Evolutionary conservation across 2,888 invertebrate genomes (phyloP), one percentile per base, ranked within the genome.

Genomic region (Frankliniella fusca): DNA sequence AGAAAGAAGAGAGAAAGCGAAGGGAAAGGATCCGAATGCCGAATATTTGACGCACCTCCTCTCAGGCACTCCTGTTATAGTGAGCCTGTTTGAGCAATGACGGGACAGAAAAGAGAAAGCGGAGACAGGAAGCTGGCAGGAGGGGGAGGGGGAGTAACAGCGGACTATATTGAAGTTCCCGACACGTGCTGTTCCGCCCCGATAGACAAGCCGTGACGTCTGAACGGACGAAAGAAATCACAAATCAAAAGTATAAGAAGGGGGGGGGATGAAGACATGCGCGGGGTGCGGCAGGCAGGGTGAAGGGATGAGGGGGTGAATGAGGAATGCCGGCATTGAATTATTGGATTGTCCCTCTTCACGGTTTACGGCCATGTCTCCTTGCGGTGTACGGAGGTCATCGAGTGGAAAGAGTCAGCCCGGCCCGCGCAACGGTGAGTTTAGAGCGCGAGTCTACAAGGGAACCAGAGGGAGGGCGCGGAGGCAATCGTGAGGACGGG

Each of bases 141-240:
- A 38, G 3, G 38, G 54, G 20, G 10, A 20, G 20, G 54, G 54
- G 12, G 54, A 54, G 54, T 20, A 54, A 54, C 38, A 38, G 38
- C 70, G 12, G 70, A 23, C 70, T 76, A 76, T 76, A 76, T 76
- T 76, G 70, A 76, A 76, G 70, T 76, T 76, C 70, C 27, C 70
- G 70, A 76, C 70, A 76, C 70, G 70, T 76, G 70, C 70, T 76
- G 70, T 61, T 61, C 70, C 70, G 27, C 10, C 27, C 70, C 70
- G 70, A 76, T 27, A 76, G 70, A 76, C 70, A 76, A 23, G 70
- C 70, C 70, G 70, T 76, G 70, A 76, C 70, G 70, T 76, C 70
- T 76, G 27, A 76, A 76, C 70, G 27, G 23, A 27, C 70, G 70
- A 76, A 76, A 27, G 70, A 76, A 76, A 76, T 76, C 70, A 76